Evolutionary conservation across 2,113 vertebrate genomes (phyloP).

Genomic region (Chamaea fasciata): DNA sequence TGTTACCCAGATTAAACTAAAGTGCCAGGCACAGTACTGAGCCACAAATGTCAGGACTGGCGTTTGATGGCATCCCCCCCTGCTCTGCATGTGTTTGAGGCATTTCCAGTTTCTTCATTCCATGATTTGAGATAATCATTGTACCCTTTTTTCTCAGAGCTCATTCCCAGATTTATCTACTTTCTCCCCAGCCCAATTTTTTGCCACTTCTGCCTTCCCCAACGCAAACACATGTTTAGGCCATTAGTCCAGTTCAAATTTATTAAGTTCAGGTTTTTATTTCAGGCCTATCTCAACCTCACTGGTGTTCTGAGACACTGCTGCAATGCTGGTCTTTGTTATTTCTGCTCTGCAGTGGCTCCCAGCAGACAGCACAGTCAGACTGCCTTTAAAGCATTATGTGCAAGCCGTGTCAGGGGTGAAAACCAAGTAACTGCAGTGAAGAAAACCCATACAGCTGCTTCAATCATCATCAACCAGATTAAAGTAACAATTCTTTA

Average conservation of each 20-base stretch:
- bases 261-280: neutral
- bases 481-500: neutral
- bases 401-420: neutral
- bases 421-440: neutral
- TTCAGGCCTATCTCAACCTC: neutral
- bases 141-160: neutral
- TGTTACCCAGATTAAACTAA: neutral
- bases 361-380: neutral
- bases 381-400: neutral
- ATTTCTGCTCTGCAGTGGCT: neutral
- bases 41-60: neutral
- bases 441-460: neutral
- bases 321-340: neutral
- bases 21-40: neutral
- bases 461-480: neutral
- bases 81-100: neutral
- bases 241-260: neutral
- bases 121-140: neutral
- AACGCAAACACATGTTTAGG: rapidly evolving
- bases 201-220: rapidly evolving
- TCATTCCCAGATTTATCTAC: neutral
- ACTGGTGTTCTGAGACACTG: neutral
- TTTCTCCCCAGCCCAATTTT: neutral
- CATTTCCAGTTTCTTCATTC: neutral
- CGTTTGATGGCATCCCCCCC: neutral